Evolutionary conservation across 2,888 invertebrate genomes (phyloP).

Genomic region (Seira musarum): DNA sequence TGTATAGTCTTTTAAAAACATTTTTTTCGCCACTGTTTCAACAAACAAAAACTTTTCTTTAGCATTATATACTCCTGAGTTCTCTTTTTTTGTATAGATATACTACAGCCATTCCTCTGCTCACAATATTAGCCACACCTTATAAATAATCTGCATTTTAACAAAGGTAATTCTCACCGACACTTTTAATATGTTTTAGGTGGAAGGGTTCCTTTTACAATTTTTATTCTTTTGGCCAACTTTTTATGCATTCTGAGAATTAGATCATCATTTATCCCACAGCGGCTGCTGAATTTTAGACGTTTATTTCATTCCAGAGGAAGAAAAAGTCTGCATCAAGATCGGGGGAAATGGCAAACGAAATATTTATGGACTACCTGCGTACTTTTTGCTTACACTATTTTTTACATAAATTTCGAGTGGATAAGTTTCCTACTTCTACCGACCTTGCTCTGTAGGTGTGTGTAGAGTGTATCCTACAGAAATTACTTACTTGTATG

Average conservation of each 20-base stretch:
- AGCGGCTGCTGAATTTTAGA: conserved; percentile 20
- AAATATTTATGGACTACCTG: not conserved
- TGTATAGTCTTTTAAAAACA: not conserved
- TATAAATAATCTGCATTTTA: not conserved
- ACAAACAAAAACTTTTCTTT: not conserved
- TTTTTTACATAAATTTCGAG: not conserved
- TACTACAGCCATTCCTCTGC: not conserved
- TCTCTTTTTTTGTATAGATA: not conserved
- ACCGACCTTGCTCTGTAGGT: too few species aligned
- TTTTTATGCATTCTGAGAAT: conserved; percentile 16
- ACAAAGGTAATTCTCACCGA: not conserved
- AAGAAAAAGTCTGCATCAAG: conserved; percentile 27
- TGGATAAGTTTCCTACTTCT: not conserved
- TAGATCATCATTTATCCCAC: conserved; percentile 38
- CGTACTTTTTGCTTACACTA: not conserved
- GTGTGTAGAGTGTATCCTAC: too few species aligned
- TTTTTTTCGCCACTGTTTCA: not conserved
- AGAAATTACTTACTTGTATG: not conserved
- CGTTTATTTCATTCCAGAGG: conserved; percentile 26
- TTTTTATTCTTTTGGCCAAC: not conserved
- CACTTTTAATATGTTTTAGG: not conserved
- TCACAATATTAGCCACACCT: not conserved
- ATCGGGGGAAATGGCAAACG: conserved; percentile 3
- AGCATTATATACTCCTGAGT: too few species aligned
- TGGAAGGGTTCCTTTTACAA: not conserved